Percentiles rank a stretch among this genome's conserved stretches.
phyloP scores from a whole-genome alignment of 2,888 invertebrate genomes.

The Thera obeliscata region DNA sequence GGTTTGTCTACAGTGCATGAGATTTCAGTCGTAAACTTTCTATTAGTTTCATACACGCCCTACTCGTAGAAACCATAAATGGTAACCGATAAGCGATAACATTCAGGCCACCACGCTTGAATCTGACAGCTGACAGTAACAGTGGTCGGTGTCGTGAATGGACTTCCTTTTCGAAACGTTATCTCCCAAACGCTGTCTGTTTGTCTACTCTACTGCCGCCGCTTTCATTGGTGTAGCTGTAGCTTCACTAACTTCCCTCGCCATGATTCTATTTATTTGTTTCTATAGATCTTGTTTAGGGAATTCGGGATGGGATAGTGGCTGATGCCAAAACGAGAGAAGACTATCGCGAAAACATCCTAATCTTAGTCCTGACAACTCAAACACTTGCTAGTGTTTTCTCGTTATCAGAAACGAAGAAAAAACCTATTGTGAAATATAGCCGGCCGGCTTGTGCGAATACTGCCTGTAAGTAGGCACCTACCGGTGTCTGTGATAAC shows the following conservation, averaged over 20 bases:
- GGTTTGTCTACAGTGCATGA: neutral
- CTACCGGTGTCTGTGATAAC: constrained; percentile 10
- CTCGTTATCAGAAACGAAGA: neutral
- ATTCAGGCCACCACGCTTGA: constrained; percentile 10
- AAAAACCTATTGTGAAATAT: neutral
- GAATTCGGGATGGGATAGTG: too few relatives aligned
- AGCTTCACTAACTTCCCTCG: neutral
- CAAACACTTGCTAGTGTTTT: too few relatives aligned
- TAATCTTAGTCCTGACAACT: too few relatives aligned
- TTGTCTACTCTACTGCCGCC: neutral
- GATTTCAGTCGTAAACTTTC: neutral
- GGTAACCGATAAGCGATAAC: constrained; percentile 13
- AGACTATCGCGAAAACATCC: too few relatives aligned
- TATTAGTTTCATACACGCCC: neutral
- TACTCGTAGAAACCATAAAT: neutral
- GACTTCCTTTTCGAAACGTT: constrained; percentile 19
- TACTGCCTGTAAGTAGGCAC: neutral
- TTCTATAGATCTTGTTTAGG: too few relatives aligned
- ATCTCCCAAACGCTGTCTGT: constrained; percentile 22
- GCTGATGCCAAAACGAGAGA: too few relatives aligned
- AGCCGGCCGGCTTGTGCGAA: neutral
- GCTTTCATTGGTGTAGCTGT: neutral
- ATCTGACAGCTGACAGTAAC: constrained; percentile 20
- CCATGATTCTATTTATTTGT: neutral
- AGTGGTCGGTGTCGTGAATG: constrained; percentile 9